Conservation (phyloP, 2,113 vertebrate species). For the Oxyruncus cristatus region DNA sequence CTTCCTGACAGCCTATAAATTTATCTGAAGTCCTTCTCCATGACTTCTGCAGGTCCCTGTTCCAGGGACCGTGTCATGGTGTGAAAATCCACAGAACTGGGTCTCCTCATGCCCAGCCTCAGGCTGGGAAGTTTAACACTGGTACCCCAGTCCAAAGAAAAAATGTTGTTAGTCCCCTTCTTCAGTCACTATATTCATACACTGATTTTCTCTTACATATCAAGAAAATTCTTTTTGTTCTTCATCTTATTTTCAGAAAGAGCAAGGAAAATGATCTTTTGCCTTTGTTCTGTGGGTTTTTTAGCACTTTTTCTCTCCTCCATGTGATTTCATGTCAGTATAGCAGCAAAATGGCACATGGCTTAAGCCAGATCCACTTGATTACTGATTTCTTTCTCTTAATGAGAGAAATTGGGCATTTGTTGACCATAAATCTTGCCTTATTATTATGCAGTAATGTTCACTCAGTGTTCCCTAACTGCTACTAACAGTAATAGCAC, state of each 20-base stretch:
- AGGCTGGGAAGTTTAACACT: not conserved
- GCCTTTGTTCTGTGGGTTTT: not conserved
- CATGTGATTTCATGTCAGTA: not conserved
- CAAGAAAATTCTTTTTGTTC: not conserved
- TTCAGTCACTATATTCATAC: not conserved
- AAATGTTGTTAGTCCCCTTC: not conserved
- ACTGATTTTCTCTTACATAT: not conserved
- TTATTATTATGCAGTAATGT: not conserved
- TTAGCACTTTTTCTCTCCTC: not conserved
- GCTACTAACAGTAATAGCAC: not conserved
- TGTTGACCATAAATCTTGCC: not conserved
- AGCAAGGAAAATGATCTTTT: not conserved
- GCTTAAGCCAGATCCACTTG: not conserved
- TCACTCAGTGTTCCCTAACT: not conserved
- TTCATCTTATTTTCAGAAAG: not conserved
- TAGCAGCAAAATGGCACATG: not conserved
- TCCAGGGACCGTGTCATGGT: not conserved
- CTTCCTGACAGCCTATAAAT: not conserved
- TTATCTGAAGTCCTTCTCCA: not conserved
- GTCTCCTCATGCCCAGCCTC: accelerated
- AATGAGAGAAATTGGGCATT: not conserved
- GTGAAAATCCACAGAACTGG: not conserved
- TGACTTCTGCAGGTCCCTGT: not conserved
- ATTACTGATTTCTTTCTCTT: not conserved
- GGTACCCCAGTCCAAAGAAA: not conserved